phyloP scores from a whole-genome alignment of 2,113 vertebrate genomes.

The Datnioides undecimradiatus region DNA sequence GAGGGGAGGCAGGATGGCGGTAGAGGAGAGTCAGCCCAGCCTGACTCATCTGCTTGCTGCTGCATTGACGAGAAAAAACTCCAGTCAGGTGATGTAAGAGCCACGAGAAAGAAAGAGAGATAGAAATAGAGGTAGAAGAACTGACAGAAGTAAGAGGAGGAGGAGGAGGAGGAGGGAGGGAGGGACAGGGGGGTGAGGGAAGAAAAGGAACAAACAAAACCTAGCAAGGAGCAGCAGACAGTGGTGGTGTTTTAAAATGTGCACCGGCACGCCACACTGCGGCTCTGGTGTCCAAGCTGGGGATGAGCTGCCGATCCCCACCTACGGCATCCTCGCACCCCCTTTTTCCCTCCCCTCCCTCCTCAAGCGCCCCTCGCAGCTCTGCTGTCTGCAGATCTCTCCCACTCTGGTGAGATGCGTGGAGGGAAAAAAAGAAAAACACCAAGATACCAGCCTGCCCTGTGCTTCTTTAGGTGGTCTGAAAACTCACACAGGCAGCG shows the following conservation, averaged over 20 bases:
- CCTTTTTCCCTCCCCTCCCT: slow-evolving; percentile 5
- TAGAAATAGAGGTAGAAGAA: slow-evolving; percentile 44
- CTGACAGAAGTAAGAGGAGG: slow-evolving; percentile 53
- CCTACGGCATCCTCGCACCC: slow-evolving; percentile 42
- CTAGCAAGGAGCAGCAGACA: slow-evolving; percentile 65
- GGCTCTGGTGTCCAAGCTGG: slow-evolving; percentile 75
- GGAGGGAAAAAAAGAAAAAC: slow-evolving; percentile 56
- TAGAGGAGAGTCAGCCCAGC: slow-evolving; percentile 71
- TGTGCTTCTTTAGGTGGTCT: slow-evolving; percentile 56
- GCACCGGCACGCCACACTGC: slow-evolving; percentile 86
- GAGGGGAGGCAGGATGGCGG: slow-evolving; percentile 45
- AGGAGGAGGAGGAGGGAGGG: background rate
- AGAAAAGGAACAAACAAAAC: slow-evolving; percentile 59
- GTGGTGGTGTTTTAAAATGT: slow-evolving; percentile 82
- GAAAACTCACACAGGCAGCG: slow-evolving; percentile 26
- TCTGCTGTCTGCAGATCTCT: slow-evolving; percentile 63
- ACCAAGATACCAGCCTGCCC: slow-evolving; percentile 48
- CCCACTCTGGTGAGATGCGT: slow-evolving; percentile 36
- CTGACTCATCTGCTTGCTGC: slow-evolving; percentile 84
- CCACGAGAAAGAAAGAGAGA: slow-evolving; percentile 42
- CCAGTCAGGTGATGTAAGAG: slow-evolving; percentile 82
- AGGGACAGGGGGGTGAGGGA: background rate
- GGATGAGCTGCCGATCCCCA: slow-evolving; percentile 70
- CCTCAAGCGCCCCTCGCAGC: slow-evolving; percentile 30
- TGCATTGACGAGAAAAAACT: slow-evolving; percentile 81